A percentile compares a stretch with the other conserved stretches of the same genome.
phyloP scores from a whole-genome alignment of 2,113 vertebrate species.

The Sceloporus tristichus region DNA sequence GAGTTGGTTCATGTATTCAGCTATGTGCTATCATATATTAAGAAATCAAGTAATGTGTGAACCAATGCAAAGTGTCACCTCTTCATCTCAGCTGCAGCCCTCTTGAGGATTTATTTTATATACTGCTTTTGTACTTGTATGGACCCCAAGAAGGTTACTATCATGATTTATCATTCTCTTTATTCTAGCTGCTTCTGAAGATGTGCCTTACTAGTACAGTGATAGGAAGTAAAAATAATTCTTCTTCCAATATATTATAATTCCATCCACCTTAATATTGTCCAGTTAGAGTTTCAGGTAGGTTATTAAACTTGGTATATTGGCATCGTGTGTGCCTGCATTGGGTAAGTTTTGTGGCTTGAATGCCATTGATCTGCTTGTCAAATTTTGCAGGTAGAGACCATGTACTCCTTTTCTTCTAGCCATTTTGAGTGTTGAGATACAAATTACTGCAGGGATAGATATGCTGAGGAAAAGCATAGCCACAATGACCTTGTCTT shows the following conservation, averaged over 20 bases:
- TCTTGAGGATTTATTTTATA: not conserved
- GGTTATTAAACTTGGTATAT: not conserved
- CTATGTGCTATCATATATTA: not conserved
- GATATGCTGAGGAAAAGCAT: slow-evolving; percentile 37
- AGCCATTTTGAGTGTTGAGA: slow-evolving; percentile 54
- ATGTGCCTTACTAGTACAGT: not conserved
- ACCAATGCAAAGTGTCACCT: not conserved
- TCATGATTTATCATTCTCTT: not conserved
- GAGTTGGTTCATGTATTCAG: not conserved
- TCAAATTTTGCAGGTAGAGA: slow-evolving; percentile 38
- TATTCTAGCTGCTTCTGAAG: not conserved
- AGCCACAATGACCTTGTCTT: slow-evolving; percentile 59
- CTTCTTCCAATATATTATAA: not conserved
- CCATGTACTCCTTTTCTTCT: slow-evolving; percentile 45
- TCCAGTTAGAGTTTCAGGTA: not conserved
- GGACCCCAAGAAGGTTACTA: too few relatives aligned
- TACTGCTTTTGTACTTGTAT: too few relatives aligned
- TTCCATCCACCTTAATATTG: not conserved
- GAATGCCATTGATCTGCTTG: slow-evolving; percentile 18
- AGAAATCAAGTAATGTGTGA: not conserved
- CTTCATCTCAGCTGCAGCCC: not conserved
- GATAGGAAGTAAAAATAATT: not conserved
- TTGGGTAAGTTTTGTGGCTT: not conserved
- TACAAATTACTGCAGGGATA: slow-evolving; percentile 56
- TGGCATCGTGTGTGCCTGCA: not conserved